Evolutionary conservation across 2,113 vertebrate genomes (phyloP).

Genomic region (Poeciliopsis retropinna): DNA sequence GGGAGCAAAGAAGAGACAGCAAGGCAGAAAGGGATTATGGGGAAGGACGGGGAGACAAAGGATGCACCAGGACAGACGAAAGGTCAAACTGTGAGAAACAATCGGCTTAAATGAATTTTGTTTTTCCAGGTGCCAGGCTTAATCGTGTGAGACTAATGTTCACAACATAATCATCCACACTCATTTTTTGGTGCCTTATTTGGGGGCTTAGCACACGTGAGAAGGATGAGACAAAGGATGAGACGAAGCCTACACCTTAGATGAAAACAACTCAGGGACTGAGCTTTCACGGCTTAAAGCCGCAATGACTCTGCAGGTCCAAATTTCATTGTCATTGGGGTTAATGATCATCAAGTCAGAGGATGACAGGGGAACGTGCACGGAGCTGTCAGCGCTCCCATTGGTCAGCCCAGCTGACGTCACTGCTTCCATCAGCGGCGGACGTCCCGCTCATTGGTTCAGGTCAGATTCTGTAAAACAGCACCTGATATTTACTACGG

Average conservation of each 20-base stretch:
- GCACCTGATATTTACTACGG: constrained; percentile 37
- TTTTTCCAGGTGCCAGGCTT: background rate
- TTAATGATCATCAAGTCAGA: constrained; percentile 24
- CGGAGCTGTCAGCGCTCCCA: constrained; percentile 6
- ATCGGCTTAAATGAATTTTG: background rate
- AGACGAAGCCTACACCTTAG: background rate
- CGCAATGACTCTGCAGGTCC: constrained; percentile 48
- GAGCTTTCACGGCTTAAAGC: constrained; percentile 4
- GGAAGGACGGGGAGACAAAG: constrained; percentile 4
- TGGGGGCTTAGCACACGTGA: background rate
- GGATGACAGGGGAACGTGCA: constrained; percentile 3
- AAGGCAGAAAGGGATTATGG: constrained; percentile 38
- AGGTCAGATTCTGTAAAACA: constrained; percentile 33
- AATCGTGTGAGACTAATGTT: constrained; percentile 2
- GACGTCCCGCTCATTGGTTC: constrained; percentile 38
- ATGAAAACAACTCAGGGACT: background rate
- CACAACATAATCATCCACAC: background rate
- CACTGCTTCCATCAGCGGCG: constrained; percentile 9
- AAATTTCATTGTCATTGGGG: constrained; percentile 29
- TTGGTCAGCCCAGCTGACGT: constrained; percentile 40
- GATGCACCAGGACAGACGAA: constrained; percentile 19
- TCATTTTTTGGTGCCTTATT: background rate
- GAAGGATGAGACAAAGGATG: background rate
- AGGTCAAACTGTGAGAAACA: constrained; percentile 48
- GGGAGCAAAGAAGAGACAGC: constrained; percentile 9